Base-by-base conservation (phyloP, 2,888 invertebrate genomes). In the Petrolisthes cinctipes region DNA sequence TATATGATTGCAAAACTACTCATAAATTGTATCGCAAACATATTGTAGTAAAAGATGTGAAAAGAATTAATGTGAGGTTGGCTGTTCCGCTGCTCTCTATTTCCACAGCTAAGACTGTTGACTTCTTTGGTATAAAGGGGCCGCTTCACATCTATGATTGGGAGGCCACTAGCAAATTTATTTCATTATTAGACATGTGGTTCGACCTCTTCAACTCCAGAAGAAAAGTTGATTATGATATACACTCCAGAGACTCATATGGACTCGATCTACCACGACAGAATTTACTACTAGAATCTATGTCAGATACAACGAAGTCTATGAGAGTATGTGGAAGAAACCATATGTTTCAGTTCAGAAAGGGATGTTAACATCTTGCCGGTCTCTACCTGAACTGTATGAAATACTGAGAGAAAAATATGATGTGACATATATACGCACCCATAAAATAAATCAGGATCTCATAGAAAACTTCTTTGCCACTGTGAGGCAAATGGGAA, bases 401-500 rank as follows among this genome's bases (percentile, higher is more conserved):
- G 17, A 37, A 11, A 82, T 82, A 14, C 37, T 82, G n/a, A 66
- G 37, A 66, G 68, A 82, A 20, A 82, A n/a, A 23, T 61, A 57
- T 57, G 68, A 7, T 17, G 56, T 1, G 11, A 23, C 37, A 68
- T 66, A 66, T 23, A n/a, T 82, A 7, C 17, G 17, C 23, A 61
- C 61, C 5, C 1, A 82, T 17, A 82, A 37, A 37, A 6, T 57
- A 1, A 82, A 61, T 82, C 66, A 82, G 66, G 82, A 68, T 66
- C 14, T 3, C 11, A 23, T 54, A 51, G 68, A 82, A 57, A 23
- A 68, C 37, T 82, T 82, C 37, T 82, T 82, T 82, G 68, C 14
- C 17, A n/a, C 23, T 37, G 4, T 68, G 17, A 61, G 82, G 14
- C 23, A 71, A 14, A 71, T 71, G 71, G 71, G 71, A 7, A 20